Evolutionary conservation across 2,113 vertebrate genomes (phyloP), one percentile per base, ranked within the genome.

Genomic region (Nerophis ophidion): DNA sequence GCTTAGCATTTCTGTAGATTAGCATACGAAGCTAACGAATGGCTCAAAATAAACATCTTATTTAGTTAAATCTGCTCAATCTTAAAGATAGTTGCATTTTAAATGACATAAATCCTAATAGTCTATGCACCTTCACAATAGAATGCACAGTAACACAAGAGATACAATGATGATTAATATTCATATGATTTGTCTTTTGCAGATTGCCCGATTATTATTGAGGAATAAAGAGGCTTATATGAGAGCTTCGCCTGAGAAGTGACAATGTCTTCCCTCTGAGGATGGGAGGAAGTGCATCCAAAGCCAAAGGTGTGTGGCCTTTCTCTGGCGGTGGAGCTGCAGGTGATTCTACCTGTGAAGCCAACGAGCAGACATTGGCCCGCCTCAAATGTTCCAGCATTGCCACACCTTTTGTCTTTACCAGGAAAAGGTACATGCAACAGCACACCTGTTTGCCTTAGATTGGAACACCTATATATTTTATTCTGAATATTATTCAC

Each of bases 201-300:
- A 87, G 83, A 56, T 73, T 49, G 50, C 46, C 63, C 35, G 54
- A 14, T 53, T 57, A 14, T 53, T 57, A 40, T 15, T 62, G 16
- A 71, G 61, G 56, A 62, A 56, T 50, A 14, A 57, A 55, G 54
- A 33, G 1, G 65, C 72, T 66, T 66, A 67, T 72, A 66, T 48
- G 60, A 55, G 70, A 49, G 59, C 63, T 62, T 74, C 42, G 60
- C 40, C 13, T 56, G 61, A 46, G 54, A 60, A 78, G 73, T 69
- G 86, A 86, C 75, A 58, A 91, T 91, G 90, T 65, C 62, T 73
- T 73, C 78, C 83, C 83, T 84, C 70, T 93, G 85, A 94, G 36
- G 36, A 97, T 96, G 94, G 94, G 94, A 81, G 89, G 92, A 83
- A 95, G 91, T 69, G 91, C 92, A 83, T 96, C 93, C 84, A 95